phyloP scores from a whole-genome alignment of 2,113 vertebrate species.

The Hydrochoerus hydrochaeris region DNA sequence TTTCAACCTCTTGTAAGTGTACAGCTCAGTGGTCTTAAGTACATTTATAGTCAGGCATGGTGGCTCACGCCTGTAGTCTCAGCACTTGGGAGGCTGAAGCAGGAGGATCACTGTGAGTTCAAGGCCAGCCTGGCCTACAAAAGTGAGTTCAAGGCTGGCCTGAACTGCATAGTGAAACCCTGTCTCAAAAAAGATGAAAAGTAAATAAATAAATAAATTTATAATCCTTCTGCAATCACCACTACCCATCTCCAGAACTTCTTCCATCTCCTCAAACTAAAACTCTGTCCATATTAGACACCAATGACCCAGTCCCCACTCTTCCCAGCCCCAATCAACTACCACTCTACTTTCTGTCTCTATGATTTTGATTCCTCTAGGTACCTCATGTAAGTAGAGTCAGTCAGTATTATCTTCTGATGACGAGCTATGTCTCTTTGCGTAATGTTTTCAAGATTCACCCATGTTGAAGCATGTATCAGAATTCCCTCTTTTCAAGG shows the following conservation, averaged over 20 bases:
- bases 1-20: background rate
- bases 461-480: background rate
- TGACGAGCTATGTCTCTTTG: background rate
- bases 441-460: background rate
- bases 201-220: background rate
- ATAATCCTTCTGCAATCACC: background rate
- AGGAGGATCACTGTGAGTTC: background rate
- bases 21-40: background rate
- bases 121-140: background rate
- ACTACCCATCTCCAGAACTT: background rate
- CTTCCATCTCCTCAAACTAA: background rate
- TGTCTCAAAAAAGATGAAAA: background rate
- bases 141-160: background rate
- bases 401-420: background rate
- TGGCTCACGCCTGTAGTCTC: background rate
- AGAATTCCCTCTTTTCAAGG: background rate
- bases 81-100: background rate
- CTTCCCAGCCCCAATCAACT: background rate
- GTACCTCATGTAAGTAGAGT: background rate
- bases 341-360: background rate
- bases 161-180: background rate
- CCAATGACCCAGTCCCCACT: fast-evolving
- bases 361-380: background rate
- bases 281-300: background rate
- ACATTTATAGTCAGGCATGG: background rate